Conservation (phyloP, 2,113 vertebrate species). For the Toxostoma redivivum region DNA sequence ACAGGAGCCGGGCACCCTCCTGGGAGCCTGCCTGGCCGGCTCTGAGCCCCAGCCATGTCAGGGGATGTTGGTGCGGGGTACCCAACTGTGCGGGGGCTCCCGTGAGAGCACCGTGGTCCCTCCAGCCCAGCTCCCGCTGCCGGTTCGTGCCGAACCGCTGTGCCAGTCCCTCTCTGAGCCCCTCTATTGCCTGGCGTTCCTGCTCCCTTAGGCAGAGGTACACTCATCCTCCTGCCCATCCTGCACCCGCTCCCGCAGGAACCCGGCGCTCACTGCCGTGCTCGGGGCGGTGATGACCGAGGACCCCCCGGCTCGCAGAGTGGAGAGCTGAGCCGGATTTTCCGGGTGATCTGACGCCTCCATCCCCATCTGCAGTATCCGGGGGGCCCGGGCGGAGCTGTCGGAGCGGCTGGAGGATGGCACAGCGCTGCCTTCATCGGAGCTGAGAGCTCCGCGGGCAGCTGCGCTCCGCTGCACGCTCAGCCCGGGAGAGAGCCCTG, state of each 20-base stretch:
- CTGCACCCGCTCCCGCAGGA: not conserved
- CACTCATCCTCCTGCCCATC: not conserved
- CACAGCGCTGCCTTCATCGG: not conserved
- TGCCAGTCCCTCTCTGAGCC: not conserved
- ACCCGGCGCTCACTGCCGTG: fast-evolving
- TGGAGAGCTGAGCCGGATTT: not conserved
- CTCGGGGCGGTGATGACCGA: not conserved
- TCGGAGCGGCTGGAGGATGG: not conserved
- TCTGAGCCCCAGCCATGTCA: not conserved
- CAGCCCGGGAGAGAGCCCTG: not conserved
- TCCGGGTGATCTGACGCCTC: not conserved
- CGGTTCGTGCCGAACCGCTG: not conserved
- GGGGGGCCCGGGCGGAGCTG: not conserved
- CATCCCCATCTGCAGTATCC: not conserved
- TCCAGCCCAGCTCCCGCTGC: not conserved
- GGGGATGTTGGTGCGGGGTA: not conserved
- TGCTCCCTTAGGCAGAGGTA: not conserved
- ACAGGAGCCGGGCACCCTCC: not conserved
- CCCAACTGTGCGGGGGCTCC: not conserved
- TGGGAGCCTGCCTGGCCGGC: not conserved
- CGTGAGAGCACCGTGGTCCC: fast-evolving
- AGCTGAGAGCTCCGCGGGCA: constrained; percentile 33
- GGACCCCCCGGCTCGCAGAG: not conserved
- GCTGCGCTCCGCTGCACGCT: not conserved
- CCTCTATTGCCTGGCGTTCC: not conserved